Percentiles rank a stretch among this genome's conserved stretches.
These are phyloP conservation scores for Leucoraja ocellata DNA, from an alignment of 2,797 vertebrate species.

Conservation along the genomic window DNA sequence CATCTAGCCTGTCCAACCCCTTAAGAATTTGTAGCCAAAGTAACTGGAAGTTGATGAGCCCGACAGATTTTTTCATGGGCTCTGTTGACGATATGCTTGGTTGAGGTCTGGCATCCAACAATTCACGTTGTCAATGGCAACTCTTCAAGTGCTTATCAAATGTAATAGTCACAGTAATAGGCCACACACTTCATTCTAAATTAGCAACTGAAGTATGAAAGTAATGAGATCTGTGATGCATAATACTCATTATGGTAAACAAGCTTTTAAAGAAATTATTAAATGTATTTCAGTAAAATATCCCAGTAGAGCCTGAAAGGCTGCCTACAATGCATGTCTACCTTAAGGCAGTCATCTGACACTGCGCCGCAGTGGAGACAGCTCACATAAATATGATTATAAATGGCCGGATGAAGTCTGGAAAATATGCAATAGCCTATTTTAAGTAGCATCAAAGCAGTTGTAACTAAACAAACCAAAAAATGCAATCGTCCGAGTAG, in stretches of 20 bases:
- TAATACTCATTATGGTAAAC: constrained; percentile 9
- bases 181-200: too few relatives aligned
- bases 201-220: not conserved
- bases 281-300: not conserved
- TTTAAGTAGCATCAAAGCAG: too few relatives aligned
- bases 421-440: not conserved
- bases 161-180: not conserved
- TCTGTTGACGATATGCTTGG: not conserved
- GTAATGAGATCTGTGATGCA: not conserved
- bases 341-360: not conserved
- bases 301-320: not conserved
- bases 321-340: not conserved
- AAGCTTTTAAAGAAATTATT: constrained; percentile 3
- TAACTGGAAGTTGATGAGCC: not conserved
- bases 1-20: too few relatives aligned
- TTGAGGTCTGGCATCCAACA: not conserved
- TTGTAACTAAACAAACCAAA: too few relatives aligned
- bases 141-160: not conserved
- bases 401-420: not conserved
- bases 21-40: not conserved
- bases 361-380: not conserved
- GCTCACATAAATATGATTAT: constrained; percentile 29
- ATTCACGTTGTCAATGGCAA: not conserved
- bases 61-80: not conserved
- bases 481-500: not conserved